phyloP scores from a whole-genome alignment of 2,888 invertebrate species.

The Diaphora mendica region DNA sequence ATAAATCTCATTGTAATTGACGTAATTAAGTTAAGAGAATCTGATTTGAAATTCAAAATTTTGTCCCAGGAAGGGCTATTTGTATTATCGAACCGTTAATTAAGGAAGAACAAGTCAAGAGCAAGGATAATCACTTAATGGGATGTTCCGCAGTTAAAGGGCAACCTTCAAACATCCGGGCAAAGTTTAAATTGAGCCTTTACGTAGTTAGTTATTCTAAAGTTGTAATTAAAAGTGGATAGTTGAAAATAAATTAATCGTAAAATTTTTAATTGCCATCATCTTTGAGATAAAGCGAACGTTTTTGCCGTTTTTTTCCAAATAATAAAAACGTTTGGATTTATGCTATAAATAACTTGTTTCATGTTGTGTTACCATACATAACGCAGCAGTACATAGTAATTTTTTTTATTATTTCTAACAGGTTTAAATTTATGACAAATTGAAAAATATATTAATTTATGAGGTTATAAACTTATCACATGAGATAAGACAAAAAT shows the following conservation, averaged over 20 bases:
- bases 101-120: constrained; percentile 39
- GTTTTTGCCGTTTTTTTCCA: constrained; percentile 18
- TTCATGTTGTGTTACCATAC: background rate
- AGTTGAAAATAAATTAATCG: constrained; percentile 39
- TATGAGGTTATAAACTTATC: background rate
- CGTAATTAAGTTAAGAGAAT: constrained; percentile 17
- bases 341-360: constrained; percentile 12
- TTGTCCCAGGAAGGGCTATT: constrained; percentile 17
- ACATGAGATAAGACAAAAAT: background rate
- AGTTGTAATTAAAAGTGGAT: constrained; percentile 41
- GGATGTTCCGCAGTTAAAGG: constrained; percentile 45
- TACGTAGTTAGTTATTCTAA: constrained; percentile 12
- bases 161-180: constrained; percentile 29
- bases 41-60: constrained; percentile 31
- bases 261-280: constrained; percentile 47
- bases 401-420: background rate
- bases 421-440: background rate
- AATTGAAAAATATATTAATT: background rate
- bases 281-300: constrained; percentile 21
- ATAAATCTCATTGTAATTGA: constrained; percentile 32
- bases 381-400: background rate
- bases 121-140: constrained; percentile 53
- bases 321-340: constrained; percentile 16
- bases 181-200: constrained; percentile 12
- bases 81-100: constrained; percentile 10